Evolutionary conservation across 2,888 invertebrate genomes (phyloP).

Genomic region (Temnothorax rugatulus): DNA sequence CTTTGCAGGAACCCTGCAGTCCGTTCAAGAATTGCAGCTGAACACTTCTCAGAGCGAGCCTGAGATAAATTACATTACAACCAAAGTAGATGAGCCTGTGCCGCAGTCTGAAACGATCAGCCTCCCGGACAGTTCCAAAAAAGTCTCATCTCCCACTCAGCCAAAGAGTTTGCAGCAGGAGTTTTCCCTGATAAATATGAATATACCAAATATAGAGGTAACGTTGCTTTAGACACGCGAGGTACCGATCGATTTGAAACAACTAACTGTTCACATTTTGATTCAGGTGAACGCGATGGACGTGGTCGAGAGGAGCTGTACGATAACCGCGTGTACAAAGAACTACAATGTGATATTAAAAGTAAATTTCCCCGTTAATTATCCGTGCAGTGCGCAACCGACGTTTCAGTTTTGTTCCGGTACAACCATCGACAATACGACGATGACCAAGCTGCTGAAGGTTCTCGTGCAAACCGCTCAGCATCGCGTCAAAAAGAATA

Average conservation of each 20-base stretch:
- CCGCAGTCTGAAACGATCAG: slow-evolving; percentile 76
- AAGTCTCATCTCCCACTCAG: slow-evolving; percentile 85
- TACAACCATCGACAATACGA: slow-evolving; percentile 90
- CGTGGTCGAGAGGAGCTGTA: slow-evolving; percentile 88
- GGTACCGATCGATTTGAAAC: not conserved
- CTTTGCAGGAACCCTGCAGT: slow-evolving; percentile 79
- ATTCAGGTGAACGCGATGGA: slow-evolving; percentile 87
- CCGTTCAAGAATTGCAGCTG: slow-evolving; percentile 83
- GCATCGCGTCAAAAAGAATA: slow-evolving; percentile 94
- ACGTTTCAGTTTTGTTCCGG: slow-evolving; percentile 90
- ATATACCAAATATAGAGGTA: slow-evolving; percentile 91
- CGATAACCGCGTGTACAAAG: slow-evolving; percentile 88
- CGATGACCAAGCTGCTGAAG: slow-evolving; percentile 92
- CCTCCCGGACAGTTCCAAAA: slow-evolving; percentile 79
- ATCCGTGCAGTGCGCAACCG: slow-evolving; percentile 90
- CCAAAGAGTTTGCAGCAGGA: slow-evolving; percentile 91
- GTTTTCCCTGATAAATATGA: slow-evolving; percentile 91
- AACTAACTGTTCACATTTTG: not conserved
- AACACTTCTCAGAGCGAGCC: slow-evolving; percentile 81
- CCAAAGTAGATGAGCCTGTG: slow-evolving; percentile 78
- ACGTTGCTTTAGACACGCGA: slow-evolving; percentile 69
- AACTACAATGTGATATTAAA: slow-evolving; percentile 88
- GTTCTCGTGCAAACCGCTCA: slow-evolving; percentile 93
- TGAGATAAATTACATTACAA: slow-evolving; percentile 79
- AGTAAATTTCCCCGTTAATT: slow-evolving; percentile 91